These are phyloP conservation scores for Eulemur macaco DNA, from an alignment of 2,113 vertebrate genomes.

Conservation along the genomic window DNA sequence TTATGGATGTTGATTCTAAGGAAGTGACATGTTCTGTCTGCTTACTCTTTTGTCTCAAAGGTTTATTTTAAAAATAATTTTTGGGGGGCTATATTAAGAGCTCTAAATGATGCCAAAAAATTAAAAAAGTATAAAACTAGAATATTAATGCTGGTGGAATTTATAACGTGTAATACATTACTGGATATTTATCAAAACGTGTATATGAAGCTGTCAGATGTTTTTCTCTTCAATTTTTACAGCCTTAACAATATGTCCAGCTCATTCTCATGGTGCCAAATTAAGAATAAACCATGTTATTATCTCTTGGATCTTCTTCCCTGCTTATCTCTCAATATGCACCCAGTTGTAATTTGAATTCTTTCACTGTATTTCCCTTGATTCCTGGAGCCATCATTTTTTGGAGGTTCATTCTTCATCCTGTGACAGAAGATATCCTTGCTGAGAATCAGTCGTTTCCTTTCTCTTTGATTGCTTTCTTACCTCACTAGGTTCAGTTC, in stretches of 20 bases:
- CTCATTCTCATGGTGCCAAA: not conserved
- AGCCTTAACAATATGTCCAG: not conserved
- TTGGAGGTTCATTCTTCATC: not conserved
- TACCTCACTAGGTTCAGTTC: not conserved
- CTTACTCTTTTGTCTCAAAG: slow-evolving; percentile 1
- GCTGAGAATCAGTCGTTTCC: not conserved
- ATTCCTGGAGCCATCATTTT: not conserved
- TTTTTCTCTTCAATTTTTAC: not conserved
- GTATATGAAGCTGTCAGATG: not conserved
- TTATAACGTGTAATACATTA: not conserved
- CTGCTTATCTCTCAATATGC: not conserved
- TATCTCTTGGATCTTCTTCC: not conserved
- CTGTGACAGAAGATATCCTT: not conserved
- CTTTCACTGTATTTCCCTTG: not conserved
- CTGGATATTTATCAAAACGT: not conserved
- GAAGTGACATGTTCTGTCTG: not conserved
- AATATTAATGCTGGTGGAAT: not conserved
- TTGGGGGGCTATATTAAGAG: not conserved
- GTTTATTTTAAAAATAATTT: not conserved
- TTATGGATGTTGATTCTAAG: not conserved
- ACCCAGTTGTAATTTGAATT: not conserved
- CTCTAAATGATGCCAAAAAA: not conserved
- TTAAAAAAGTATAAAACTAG: not conserved
- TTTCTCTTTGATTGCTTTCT: not conserved
- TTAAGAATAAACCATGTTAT: not conserved